A percentile compares a stretch with the other conserved stretches of the same genome.
phyloP scores from a whole-genome alignment of 1,140 invertebrate genomes.

The Agraylea sexmaculata region DNA sequence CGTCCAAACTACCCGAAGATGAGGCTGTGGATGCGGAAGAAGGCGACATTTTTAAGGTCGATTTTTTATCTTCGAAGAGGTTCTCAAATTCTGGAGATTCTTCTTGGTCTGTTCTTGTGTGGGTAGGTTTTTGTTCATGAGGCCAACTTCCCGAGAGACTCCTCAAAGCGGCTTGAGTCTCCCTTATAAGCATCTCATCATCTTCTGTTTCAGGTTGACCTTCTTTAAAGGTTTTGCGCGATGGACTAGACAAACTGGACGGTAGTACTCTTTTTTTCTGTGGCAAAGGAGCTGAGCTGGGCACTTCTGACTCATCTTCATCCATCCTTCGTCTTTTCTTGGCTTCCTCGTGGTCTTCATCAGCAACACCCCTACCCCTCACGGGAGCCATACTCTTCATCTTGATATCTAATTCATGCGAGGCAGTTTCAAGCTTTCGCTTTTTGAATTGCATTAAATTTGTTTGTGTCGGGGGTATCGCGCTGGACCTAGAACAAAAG shows the following conservation, averaged over 20 bases:
- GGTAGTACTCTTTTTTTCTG: slow-evolving; percentile 24
- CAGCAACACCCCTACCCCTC: slow-evolving; percentile 25
- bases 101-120: slow-evolving; percentile 54
- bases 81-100: slow-evolving; percentile 72
- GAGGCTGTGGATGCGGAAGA: slow-evolving; percentile 46
- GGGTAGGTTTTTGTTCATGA: slow-evolving; percentile 48
- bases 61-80: slow-evolving; percentile 71
- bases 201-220: slow-evolving; percentile 39
- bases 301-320: slow-evolving; percentile 29
- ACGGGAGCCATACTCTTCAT: slow-evolving; percentile 25
- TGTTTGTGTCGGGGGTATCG: slow-evolving; percentile 30
- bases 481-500: slow-evolving; percentile 40
- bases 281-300: slow-evolving; percentile 23
- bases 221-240: slow-evolving; percentile 22
- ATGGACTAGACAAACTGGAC: slow-evolving; percentile 22
- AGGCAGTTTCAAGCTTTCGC: slow-evolving; percentile 35
- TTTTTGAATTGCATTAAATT: slow-evolving; percentile 38
- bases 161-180: slow-evolving; percentile 74
- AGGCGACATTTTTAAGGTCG: slow-evolving; percentile 48
- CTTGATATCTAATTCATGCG: slow-evolving; percentile 33
- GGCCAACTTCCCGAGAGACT: slow-evolving; percentile 73
- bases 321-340: slow-evolving; percentile 32
- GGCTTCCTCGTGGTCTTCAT: slow-evolving; percentile 28
- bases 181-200: slow-evolving; percentile 68
- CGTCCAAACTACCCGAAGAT: slow-evolving; percentile 48